Base-by-base conservation (phyloP, 2,888 invertebrate genomes). In the Caenorhabditis macrosperma region DNA sequence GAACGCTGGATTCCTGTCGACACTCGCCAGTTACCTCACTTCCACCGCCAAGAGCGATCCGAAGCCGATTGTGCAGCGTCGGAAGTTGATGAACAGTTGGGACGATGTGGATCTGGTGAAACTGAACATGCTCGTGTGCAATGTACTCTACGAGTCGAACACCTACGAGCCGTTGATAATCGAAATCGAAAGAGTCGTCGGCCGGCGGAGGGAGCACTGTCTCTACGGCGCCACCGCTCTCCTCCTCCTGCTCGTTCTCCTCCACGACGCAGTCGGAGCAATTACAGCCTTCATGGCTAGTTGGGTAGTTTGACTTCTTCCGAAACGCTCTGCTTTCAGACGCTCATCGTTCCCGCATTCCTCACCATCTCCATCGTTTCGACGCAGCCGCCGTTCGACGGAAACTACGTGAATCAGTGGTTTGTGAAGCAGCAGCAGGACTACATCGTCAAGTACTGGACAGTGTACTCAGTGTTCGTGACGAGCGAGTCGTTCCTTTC, bases 1-100 rank as follows among this genome's bases (percentile, higher is more conserved):
- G 50, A 69, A 50, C 15, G 26, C 30, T 9, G 78, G 78, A 61
- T 78, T 78, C 38, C 33, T 78, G 7, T 60, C 72, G 28, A 78
- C 78, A 30, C 55, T 78, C 1, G 68, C 78, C 55, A 78, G 72
- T 61, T 78, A 74, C 54, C 20, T 78, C 46, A 78, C 78, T 12
- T 72, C 78, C 5, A 66, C 41, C 10, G 63, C 57, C 10, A 67
- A 72, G 33, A 63, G 59, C 44, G 57, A 67, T 9, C 71, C 66
- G 24, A 72, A 68, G 35, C 63, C 68, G 20, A 60, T 50, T 59
- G 20, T 38, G 12, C 3, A 15, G 33, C n/a, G 52, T 7, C 52
- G 55, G 22, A 60, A 38, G 12, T 17, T 78, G 38, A 72, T 78
- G 63, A 67, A 67, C 17, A 63, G 63, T 9, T 78, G 78, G 78